Evolutionary conservation across 2,797 vertebrate genomes (phyloP).

Genomic region (Acanthurus tractus): DNA sequence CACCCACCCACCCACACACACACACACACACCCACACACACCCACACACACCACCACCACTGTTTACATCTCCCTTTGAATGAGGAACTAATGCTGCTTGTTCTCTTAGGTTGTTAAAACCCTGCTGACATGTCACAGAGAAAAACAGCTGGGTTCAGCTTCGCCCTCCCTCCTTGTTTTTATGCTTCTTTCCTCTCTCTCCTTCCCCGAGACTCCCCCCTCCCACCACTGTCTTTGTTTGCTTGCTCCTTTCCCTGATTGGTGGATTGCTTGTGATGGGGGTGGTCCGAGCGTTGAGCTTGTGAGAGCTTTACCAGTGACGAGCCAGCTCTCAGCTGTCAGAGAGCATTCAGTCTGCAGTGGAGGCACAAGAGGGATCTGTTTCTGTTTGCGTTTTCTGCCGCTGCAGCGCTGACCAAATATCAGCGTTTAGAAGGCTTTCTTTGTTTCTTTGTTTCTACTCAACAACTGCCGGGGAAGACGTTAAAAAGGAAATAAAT

Average conservation of each 20-base stretch:
- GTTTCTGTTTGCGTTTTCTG: slow-evolving; percentile 33
- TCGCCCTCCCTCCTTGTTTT: slow-evolving; percentile 55
- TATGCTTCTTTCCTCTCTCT: slow-evolving; percentile 37
- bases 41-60: neutral
- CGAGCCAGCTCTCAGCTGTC: slow-evolving; percentile 67
- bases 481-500: slow-evolving; percentile 37
- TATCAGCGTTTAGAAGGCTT: slow-evolving; percentile 23
- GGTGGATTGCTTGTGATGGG: slow-evolving; percentile 56
- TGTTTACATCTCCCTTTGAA: neutral
- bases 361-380: slow-evolving; percentile 40
- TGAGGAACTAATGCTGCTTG: slow-evolving; percentile 33
- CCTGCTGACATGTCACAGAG: slow-evolving; percentile 33
- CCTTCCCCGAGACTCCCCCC: slow-evolving; percentile 53
- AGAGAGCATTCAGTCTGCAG: slow-evolving; percentile 66
- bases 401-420: slow-evolving; percentile 34
- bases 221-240: slow-evolving; percentile 80
- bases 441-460: slow-evolving; percentile 20
- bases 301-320: slow-evolving; percentile 75
- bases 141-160: slow-evolving; percentile 70
- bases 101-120: slow-evolving; percentile 43
- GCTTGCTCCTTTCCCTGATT: slow-evolving; percentile 79
- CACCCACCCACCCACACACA: too few relatives aligned
- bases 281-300: slow-evolving; percentile 65
- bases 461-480: slow-evolving; percentile 15
- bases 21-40: too few relatives aligned